Evolutionary conservation across 1,140 invertebrate genomes (phyloP).

Genomic region (Plectrocnemia conspersa): DNA sequence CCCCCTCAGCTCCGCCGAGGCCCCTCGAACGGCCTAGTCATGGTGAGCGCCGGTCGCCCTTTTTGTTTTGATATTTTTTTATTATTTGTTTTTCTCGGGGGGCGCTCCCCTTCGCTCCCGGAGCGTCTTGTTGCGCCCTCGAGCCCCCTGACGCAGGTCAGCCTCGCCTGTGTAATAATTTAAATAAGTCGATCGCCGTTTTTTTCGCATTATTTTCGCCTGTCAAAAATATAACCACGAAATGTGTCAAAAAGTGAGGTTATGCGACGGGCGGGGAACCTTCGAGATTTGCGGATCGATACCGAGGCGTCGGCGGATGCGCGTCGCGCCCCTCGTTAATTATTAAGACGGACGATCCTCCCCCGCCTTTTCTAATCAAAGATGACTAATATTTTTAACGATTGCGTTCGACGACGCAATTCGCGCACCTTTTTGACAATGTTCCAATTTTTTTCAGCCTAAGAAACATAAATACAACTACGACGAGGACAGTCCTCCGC

Average conservation of each 20-base stretch:
- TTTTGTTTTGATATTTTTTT: constrained; percentile 33
- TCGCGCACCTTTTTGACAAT: neutral
- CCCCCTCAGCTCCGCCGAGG: neutral
- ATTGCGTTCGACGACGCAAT: neutral
- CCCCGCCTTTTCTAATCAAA: neutral
- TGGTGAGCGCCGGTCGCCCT: constrained; percentile 1
- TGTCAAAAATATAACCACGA: constrained; percentile 26
- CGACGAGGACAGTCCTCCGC: constrained; percentile 58
- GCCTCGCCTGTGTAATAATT: neutral
- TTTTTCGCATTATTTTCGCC: constrained; percentile 19
- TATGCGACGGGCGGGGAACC: neutral
- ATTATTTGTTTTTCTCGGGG: constrained; percentile 18
- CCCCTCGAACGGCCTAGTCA: neutral
- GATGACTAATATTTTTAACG: neutral
- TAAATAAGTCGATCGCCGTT: neutral
- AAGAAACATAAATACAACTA: constrained; percentile 45
- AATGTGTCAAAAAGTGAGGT: constrained; percentile 35
- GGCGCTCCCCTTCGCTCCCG: no score
- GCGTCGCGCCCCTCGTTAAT: neutral
- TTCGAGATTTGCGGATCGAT: neutral
- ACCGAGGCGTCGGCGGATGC: neutral
- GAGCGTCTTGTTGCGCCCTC: neutral
- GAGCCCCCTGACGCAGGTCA: neutral
- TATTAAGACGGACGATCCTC: no score
- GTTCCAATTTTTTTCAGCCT: constrained; percentile 26